Conservation (phyloP, 2,113 vertebrate species). For the Callaeas wilsoni region DNA sequence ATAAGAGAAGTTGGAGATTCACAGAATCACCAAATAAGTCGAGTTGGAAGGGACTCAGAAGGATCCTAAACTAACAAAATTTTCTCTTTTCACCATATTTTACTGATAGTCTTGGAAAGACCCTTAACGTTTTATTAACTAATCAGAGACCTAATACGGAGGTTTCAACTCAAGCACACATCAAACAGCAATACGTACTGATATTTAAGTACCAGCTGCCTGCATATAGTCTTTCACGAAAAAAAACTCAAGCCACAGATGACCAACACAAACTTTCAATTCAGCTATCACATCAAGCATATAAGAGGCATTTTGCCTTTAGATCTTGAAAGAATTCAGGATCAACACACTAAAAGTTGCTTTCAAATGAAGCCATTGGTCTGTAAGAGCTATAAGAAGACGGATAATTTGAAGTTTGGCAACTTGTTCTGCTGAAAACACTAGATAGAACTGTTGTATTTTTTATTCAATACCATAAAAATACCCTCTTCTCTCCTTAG, state of each 20-base stretch:
- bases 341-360: not conserved
- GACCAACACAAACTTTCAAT: not conserved
- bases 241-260: not conserved
- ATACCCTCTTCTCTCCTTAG: not conserved
- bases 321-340: not conserved
- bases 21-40: not conserved
- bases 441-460: not conserved
- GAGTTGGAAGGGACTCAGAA: not conserved
- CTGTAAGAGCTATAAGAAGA: not conserved
- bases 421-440: not conserved
- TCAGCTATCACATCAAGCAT: not conserved
- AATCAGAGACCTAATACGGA: not conserved
- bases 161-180: not conserved
- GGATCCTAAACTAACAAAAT: not conserved
- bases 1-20: not conserved
- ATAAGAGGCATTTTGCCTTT: not conserved
- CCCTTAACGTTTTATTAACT: not conserved
- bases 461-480: not conserved
- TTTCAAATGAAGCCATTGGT: not conserved
- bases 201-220: not conserved
- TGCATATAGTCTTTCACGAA: not conserved
- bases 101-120: not conserved
- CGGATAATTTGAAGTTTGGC: not conserved
- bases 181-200: not conserved
- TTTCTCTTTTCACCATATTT: not conserved